These are phyloP conservation scores for Oplegnathus fasciatus DNA, from an alignment of 2,113 vertebrate species.

Conservation along the genomic window DNA sequence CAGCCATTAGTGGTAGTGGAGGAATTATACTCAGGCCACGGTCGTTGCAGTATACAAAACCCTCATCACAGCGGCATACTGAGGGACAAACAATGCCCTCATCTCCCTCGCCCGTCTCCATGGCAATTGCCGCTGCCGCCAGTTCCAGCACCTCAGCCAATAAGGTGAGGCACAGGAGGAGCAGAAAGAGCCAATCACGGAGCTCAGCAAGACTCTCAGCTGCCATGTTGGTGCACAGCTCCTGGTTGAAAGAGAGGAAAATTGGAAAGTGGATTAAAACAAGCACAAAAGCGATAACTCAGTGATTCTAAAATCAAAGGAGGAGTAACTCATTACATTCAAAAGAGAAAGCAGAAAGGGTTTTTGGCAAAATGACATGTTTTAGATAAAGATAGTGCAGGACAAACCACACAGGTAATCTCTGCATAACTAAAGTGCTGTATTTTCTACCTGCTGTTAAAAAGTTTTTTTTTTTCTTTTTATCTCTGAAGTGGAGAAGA, in stretches of 20 bases:
- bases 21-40: slow-evolving; percentile 92
- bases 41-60: slow-evolving; percentile 97
- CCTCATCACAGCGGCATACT: slow-evolving; percentile 92
- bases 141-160: slow-evolving; percentile 91
- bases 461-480: slow-evolving; percentile 19
- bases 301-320: slow-evolving; percentile 3
- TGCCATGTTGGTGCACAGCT: slow-evolving; percentile 83
- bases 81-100: slow-evolving; percentile 88
- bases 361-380: neutral
- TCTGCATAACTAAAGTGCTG: neutral
- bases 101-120: slow-evolving; percentile 84
- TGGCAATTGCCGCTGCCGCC: slow-evolving; percentile 84
- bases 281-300: neutral
- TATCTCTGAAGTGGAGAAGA: slow-evolving; percentile 37
- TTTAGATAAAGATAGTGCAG: slow-evolving; percentile 1
- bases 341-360: slow-evolving; percentile 12
- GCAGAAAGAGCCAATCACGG: slow-evolving; percentile 92
- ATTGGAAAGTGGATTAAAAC: slow-evolving; percentile 58
- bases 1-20: slow-evolving; percentile 88
- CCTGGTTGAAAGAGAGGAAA: slow-evolving; percentile 65
- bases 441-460: slow-evolving; percentile 30
- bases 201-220: slow-evolving; percentile 89
- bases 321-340: slow-evolving; percentile 7
- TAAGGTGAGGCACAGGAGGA: slow-evolving; percentile 92
- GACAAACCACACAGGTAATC: slow-evolving; percentile 18